Base-by-base conservation (phyloP, 2,888 invertebrate species). In the Pollenia angustigena region DNA sequence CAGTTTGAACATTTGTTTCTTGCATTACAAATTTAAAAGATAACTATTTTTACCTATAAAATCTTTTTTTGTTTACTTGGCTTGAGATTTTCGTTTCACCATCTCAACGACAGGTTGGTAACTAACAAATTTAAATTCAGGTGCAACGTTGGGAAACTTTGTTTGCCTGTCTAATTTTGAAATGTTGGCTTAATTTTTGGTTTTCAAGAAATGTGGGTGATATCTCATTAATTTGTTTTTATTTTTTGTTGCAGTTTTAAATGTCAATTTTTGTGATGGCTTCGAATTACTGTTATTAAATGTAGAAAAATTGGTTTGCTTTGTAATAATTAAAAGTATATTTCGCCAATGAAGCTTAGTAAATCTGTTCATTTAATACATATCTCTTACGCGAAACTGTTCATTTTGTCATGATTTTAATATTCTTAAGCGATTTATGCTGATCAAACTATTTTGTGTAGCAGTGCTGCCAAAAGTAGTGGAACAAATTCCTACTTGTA, bases 1-100 rank as follows among this genome's bases (percentile, higher is more conserved):
- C 84, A 79, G 75, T 56, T 88, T 76, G 81, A 62, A 87, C 82
- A 87, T 83, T 88, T 83, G 87, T 85, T 82, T 85, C 32, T 85
- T 85, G 62, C 72, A 81, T 85, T 62, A 62, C 76, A 69, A 76
- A 68, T 82, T 71, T 56, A 48, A 16, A 54, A 76, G 76, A 40
- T 78, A 40, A 78, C 0, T 54, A n/a, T n/a, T 78, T 78, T 9
- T 48, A 52, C 14, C 44, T 32, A 52, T 8, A 2, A 68, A 60
- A 60, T 60, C 54, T 62, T 40, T 72, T 54, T 12, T 44, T 50
- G 9, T 80, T 52, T 14, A 56, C 40, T 81, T 66, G 56, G 8
- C 23, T 64, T 16, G 18, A 44, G 80, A 72, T 78, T 74, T 82
- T 75, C 14, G 48, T 80, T 85, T 80, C 71, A 74, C 56, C 52